Percentiles rank a stretch among this genome's conserved stretches.
These are phyloP conservation scores for Stercorarius parasiticus DNA, from an alignment of 2,113 vertebrate species.

Conservation along the genomic window DNA sequence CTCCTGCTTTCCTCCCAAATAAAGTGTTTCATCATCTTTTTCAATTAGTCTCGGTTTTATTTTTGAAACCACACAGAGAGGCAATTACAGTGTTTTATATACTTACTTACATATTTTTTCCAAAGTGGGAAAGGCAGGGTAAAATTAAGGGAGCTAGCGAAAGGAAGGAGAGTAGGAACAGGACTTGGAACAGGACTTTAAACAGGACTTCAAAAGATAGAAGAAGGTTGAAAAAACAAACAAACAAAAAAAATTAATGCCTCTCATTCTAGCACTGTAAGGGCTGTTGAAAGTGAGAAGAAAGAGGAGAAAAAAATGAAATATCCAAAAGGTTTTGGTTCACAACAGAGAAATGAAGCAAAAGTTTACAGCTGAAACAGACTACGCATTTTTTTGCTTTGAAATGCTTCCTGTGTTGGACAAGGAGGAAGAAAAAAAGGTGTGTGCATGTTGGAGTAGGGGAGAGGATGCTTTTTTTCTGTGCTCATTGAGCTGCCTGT, in stretches of 20 bases:
- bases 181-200: background rate
- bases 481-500: background rate
- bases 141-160: background rate
- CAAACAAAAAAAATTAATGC: background rate
- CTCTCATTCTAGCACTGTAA: background rate
- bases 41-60: background rate
- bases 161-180: background rate
- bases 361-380: background rate
- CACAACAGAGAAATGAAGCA: background rate
- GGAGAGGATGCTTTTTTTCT: background rate
- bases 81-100: background rate
- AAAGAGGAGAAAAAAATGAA: background rate
- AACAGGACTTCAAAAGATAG: background rate
- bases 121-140: background rate
- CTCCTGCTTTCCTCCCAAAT: background rate
- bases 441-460: fast-evolving
- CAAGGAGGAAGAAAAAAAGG: background rate
- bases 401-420: background rate
- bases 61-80: background rate
- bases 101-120: background rate
- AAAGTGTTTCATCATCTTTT: background rate
- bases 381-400: background rate
- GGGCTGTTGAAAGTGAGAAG: background rate
- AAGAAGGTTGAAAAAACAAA: background rate
- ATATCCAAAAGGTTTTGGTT: background rate